Evolutionary conservation across 2,113 vertebrate species (phyloP).

Genomic region (Tupaia chinensis): DNA sequence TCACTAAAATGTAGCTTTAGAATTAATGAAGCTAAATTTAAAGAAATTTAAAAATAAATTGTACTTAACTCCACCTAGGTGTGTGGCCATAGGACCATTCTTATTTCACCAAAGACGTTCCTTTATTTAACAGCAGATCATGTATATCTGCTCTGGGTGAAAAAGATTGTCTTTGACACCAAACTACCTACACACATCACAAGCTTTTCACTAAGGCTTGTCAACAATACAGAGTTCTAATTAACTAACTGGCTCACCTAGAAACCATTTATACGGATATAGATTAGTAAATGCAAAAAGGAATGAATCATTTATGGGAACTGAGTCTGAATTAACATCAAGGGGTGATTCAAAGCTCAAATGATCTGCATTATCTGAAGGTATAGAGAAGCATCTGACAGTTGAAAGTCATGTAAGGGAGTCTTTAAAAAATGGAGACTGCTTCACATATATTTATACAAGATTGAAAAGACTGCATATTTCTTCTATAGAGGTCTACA

Average conservation of each 20-base stretch:
- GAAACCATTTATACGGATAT: slow-evolving; percentile 53
- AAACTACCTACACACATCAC: background rate
- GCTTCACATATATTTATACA: slow-evolving; percentile 78
- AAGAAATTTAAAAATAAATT: background rate
- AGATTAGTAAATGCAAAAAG: slow-evolving; percentile 73
- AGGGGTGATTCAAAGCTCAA: slow-evolving; percentile 73
- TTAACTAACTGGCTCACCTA: background rate
- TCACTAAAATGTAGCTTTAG: background rate
- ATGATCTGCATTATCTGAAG: slow-evolving; percentile 79
- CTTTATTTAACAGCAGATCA: background rate
- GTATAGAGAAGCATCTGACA: slow-evolving; percentile 77
- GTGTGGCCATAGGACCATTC: background rate
- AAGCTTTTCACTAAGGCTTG: background rate
- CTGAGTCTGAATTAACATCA: slow-evolving; percentile 74
- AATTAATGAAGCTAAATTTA: background rate
- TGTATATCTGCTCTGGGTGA: background rate
- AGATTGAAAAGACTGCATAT: slow-evolving; percentile 52
- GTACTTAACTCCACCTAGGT: background rate
- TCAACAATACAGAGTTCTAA: background rate
- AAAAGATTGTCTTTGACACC: background rate
- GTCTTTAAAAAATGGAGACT: slow-evolving; percentile 69
- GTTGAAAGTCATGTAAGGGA: slow-evolving; percentile 85
- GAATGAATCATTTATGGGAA: slow-evolving; percentile 73
- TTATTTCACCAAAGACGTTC: background rate
- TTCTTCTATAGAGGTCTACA: slow-evolving; percentile 22